Percentiles rank a stretch among this genome's conserved stretches.
phyloP scores from a whole-genome alignment of 2,113 vertebrate species.

The Pterocles orientalis region DNA sequence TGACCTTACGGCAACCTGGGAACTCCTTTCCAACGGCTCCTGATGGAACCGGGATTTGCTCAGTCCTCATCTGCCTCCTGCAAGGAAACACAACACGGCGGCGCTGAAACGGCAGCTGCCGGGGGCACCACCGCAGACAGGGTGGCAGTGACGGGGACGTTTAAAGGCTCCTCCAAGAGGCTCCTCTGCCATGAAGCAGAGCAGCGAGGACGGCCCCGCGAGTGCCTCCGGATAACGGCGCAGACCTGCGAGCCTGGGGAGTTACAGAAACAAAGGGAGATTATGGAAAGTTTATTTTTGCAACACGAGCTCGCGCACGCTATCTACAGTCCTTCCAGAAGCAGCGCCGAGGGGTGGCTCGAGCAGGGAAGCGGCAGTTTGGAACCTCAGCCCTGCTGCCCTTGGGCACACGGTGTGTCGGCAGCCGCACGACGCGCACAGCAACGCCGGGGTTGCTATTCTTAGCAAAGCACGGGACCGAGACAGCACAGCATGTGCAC shows the following conservation, averaged over 20 bases:
- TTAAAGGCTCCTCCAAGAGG: not conserved
- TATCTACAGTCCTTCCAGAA: not conserved
- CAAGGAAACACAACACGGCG: not conserved
- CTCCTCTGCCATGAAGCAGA: not conserved
- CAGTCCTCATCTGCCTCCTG: not conserved
- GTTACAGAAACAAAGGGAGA: not conserved
- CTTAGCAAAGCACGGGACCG: not conserved
- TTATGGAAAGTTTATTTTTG: not conserved
- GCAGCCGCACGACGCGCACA: not conserved
- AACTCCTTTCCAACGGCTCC: slow-evolving; percentile 39
- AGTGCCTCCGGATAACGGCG: fast-evolving
- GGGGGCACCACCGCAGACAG: not conserved
- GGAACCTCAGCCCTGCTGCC: not conserved
- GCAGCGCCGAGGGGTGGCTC: not conserved
- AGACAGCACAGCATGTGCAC: not conserved
- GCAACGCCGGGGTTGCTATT: not conserved
- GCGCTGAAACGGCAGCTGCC: slow-evolving; percentile 3
- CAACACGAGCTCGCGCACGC: not conserved
- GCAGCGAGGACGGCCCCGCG: not conserved
- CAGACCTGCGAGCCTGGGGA: not conserved
- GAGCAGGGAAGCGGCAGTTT: not conserved
- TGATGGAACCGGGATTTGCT: slow-evolving; percentile 34
- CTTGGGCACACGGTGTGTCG: not conserved
- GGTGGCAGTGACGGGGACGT: fast-evolving
- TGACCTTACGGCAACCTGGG: slow-evolving; percentile 37